Percentiles rank a stretch among this genome's conserved stretches.
Conservation (phyloP, 2,888 invertebrate species). For the Drosophila picticornis region DNA sequence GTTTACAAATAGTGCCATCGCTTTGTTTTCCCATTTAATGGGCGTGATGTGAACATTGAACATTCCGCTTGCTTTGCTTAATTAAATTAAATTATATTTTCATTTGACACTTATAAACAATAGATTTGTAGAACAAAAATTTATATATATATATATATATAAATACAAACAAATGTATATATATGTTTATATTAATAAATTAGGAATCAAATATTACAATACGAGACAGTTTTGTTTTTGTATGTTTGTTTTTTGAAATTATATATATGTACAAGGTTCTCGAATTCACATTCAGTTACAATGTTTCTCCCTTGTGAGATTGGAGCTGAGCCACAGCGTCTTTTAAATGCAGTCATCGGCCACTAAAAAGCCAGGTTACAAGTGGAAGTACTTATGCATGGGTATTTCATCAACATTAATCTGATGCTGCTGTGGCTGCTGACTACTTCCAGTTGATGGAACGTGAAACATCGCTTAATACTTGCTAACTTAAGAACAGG, state of each 20-base stretch:
- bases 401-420: constrained; percentile 5
- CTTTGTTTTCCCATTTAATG: constrained; percentile 35
- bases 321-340: constrained; percentile 56
- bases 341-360: constrained; percentile 66
- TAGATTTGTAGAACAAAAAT: constrained; percentile 45
- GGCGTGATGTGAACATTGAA: constrained; percentile 44
- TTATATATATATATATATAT: constrained; percentile 14
- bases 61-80: constrained; percentile 46
- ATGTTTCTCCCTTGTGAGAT: constrained; percentile 19
- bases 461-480: constrained; percentile 69
- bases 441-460: constrained; percentile 1
- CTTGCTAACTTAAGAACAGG: constrained; percentile 71
- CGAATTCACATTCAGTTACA: constrained; percentile 41
- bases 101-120: constrained; percentile 73
- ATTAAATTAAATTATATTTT: constrained; percentile 71
- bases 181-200: constrained; percentile 59
- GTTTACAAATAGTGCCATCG: constrained; percentile 21
- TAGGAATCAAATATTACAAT: constrained; percentile 71
- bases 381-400: constrained; percentile 40
- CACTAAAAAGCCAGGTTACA: constrained; percentile 24
- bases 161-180: constrained; percentile 30
- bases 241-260: constrained; percentile 19
- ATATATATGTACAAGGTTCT: constrained; percentile 51
- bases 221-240: constrained; percentile 51
- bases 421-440: constrained; percentile 36